A percentile compares a stretch with the other conserved stretches of the same genome.
These are phyloP conservation scores for Cephonodes hylas DNA, from an alignment of 2,888 invertebrate genomes.

Conservation along the genomic window DNA sequence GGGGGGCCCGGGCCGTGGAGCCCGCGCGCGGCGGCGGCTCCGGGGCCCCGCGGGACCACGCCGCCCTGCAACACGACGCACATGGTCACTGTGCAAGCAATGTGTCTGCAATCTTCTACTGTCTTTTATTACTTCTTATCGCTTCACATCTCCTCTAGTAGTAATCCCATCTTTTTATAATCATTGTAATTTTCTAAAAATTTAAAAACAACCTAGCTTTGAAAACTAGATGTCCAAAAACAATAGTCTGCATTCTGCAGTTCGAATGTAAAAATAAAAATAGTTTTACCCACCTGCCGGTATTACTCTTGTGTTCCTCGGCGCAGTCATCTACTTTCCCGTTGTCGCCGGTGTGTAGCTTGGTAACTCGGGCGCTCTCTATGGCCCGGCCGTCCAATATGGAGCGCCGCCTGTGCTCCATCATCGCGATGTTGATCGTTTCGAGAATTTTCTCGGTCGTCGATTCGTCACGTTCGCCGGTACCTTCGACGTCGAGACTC, in stretches of 20 bases:
- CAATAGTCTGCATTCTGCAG: too few species aligned
- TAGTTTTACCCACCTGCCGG: neutral
- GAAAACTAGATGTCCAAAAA: too few species aligned
- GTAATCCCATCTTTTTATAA: too few species aligned
- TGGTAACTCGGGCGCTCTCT: slow-evolving; percentile 12
- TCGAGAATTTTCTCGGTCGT: slow-evolving; percentile 44
- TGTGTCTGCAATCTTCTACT: too few species aligned
- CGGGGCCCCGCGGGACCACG: slow-evolving; percentile 18
- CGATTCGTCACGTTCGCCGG: slow-evolving; percentile 25
- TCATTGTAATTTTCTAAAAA: too few species aligned
- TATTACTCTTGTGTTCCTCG: neutral
- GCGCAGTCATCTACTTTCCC: neutral
- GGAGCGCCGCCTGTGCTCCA: slow-evolving; percentile 45
- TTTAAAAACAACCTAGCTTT: too few species aligned
- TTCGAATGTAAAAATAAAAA: too few species aligned
- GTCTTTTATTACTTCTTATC: too few species aligned
- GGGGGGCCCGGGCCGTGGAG: slow-evolving; percentile 38
- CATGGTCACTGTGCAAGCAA: too few species aligned
- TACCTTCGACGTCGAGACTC: slow-evolving; percentile 16
- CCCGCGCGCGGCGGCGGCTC: slow-evolving; percentile 21
- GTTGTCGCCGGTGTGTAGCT: slow-evolving; percentile 9
- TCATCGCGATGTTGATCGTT: slow-evolving; percentile 55
- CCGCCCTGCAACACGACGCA: neutral
- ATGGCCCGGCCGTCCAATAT: slow-evolving; percentile 21
- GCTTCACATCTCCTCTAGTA: too few species aligned